Evolutionary conservation across 1,140 invertebrate species (phyloP).

Genomic region (Augochlora pura): DNA sequence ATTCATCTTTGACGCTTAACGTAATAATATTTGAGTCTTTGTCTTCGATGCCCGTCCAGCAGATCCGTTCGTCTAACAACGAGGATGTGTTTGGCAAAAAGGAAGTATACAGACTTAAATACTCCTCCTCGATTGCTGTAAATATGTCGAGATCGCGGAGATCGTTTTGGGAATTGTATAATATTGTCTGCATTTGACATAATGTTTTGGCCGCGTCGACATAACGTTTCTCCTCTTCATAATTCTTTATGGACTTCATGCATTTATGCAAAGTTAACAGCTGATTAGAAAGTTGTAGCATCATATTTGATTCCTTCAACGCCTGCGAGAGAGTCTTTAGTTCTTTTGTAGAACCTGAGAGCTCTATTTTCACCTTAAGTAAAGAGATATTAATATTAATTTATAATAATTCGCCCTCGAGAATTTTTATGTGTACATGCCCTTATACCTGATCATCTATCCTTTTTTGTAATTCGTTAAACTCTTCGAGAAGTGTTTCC

Average conservation of each 20-base stretch:
- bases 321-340: slow-evolving; percentile 80
- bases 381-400: not conserved
- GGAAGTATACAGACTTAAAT: slow-evolving; percentile 70
- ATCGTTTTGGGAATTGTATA: slow-evolving; percentile 78
- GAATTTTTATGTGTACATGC: not conserved
- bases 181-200: slow-evolving; percentile 76
- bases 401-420: not conserved
- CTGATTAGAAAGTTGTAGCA: slow-evolving; percentile 79
- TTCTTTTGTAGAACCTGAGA: slow-evolving; percentile 81
- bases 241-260: slow-evolving; percentile 79
- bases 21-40: slow-evolving; percentile 54
- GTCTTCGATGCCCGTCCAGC: slow-evolving; percentile 62
- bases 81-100: slow-evolving; percentile 76
- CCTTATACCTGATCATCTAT: slow-evolving; percentile 79
- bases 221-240: slow-evolving; percentile 76
- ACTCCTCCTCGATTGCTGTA: slow-evolving; percentile 72
- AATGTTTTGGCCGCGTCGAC: slow-evolving; percentile 79
- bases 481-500: slow-evolving; percentile 77
- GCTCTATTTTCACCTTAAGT: slow-evolving; percentile 81
- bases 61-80: slow-evolving; percentile 79
- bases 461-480: slow-evolving; percentile 78
- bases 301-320: slow-evolving; percentile 80
- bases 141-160: slow-evolving; percentile 80
- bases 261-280: slow-evolving; percentile 80
- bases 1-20: slow-evolving; percentile 73